These are phyloP conservation scores for Yoshiicerus persimilis DNA, from an alignment of 1,140 invertebrate species.

Conservation along the genomic window DNA sequence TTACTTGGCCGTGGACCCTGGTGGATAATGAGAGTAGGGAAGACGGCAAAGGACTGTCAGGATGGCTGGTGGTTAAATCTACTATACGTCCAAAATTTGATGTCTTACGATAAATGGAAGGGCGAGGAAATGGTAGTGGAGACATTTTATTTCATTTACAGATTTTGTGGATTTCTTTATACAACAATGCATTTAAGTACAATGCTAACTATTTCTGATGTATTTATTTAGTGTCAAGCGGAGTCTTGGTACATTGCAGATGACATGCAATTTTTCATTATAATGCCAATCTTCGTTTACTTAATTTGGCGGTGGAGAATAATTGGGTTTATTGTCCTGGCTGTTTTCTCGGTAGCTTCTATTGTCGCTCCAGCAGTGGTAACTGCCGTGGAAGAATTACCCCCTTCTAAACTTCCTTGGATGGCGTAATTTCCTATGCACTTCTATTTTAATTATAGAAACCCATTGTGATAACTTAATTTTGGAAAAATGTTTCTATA, in stretches of 20 bases:
- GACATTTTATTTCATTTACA: too few relatives aligned
- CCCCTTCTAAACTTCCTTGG: background rate
- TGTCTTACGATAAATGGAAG: conserved; percentile 50
- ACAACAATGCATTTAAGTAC: too few relatives aligned
- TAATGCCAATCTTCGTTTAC: conserved; percentile 60
- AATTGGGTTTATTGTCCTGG: conserved; percentile 37
- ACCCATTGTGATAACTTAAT: background rate
- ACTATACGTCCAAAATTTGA: conserved; percentile 82
- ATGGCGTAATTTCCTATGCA: background rate
- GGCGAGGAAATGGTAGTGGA: background rate
- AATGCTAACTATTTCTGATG: too few relatives aligned
- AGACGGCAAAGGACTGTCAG: conserved; percentile 63
- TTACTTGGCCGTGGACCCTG: conserved; percentile 68
- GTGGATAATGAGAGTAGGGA: conserved; percentile 65
- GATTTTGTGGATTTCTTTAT: too few relatives aligned
- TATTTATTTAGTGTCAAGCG: conserved; percentile 66
- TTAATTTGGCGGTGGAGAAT: conserved; percentile 49
- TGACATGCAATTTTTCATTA: conserved; percentile 76
- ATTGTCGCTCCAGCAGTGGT: conserved; percentile 32
- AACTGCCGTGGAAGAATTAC: background rate
- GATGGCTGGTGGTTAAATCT: conserved; percentile 82
- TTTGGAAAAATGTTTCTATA: background rate
- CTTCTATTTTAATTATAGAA: background rate
- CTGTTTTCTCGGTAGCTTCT: conserved; percentile 32
- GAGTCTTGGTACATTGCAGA: conserved; percentile 81